Conservation (phyloP, 2,888 invertebrate genomes). For the Eilema caniola region DNA sequence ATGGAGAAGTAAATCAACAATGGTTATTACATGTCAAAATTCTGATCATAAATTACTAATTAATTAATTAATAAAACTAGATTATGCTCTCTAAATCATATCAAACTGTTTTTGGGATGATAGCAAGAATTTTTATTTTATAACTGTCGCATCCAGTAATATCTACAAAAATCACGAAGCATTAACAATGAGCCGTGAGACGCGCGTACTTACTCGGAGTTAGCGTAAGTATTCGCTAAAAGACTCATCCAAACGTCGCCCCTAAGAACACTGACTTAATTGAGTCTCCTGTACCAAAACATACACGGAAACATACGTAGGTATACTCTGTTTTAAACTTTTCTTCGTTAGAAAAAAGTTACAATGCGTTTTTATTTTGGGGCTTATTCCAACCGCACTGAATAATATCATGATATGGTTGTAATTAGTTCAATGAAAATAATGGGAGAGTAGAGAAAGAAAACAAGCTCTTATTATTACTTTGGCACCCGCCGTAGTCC, state of each 20-base stretch:
- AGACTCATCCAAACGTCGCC: slow-evolving; percentile 67
- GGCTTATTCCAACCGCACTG: too few species aligned
- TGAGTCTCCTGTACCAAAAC: slow-evolving; percentile 39
- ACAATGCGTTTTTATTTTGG: neutral
- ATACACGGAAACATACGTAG: slow-evolving; percentile 6
- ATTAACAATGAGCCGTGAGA: slow-evolving; percentile 72
- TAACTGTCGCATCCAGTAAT: slow-evolving; percentile 39
- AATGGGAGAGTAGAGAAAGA: too few species aligned
- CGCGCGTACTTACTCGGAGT: slow-evolving; percentile 74
- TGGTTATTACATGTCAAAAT: too few species aligned
- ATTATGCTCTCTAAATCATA: too few species aligned
- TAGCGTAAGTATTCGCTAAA: slow-evolving; percentile 75
- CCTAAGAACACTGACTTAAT: slow-evolving; percentile 58
- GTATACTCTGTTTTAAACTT: slow-evolving; percentile 6
- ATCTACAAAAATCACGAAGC: slow-evolving; percentile 42
- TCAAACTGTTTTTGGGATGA: neutral
- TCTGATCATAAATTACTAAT: too few species aligned
- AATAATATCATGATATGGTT: too few species aligned
- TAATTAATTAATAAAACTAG: too few species aligned
- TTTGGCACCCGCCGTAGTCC: too few species aligned
- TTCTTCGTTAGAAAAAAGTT: neutral
- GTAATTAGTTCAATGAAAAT: too few species aligned
- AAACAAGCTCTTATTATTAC: too few species aligned
- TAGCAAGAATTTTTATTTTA: too few species aligned
- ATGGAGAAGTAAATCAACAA: too few species aligned